phyloP scores from a whole-genome alignment of 1,140 invertebrate genomes.

The Formica exsecta region DNA sequence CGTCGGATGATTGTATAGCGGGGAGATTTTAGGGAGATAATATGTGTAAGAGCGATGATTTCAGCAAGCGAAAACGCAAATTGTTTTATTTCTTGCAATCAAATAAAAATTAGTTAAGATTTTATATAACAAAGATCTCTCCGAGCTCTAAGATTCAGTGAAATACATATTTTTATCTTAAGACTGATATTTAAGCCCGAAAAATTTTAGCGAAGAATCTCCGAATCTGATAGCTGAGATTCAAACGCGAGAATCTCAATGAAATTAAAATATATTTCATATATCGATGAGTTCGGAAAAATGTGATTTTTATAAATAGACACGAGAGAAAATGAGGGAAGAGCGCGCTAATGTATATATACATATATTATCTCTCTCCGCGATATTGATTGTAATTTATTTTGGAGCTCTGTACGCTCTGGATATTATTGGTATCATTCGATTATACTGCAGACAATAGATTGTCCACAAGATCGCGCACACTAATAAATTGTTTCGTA shows the following conservation, averaged over 20 bases:
- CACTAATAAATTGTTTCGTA: neutral
- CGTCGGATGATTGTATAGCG: neutral
- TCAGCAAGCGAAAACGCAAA: neutral
- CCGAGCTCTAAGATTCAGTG: neutral
- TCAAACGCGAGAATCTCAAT: neutral
- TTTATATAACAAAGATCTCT: neutral
- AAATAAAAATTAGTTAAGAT: neutral
- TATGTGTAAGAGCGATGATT: neutral
- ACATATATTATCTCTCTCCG: neutral
- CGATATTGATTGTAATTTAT: slow-evolving; percentile 8
- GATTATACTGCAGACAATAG: neutral
- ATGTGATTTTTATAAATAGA: neutral
- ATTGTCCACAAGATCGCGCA: neutral
- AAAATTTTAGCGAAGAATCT: neutral
- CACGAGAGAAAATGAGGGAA: neutral
- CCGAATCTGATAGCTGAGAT: neutral
- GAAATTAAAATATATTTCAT: neutral
- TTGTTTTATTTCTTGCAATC: neutral
- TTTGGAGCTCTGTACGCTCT: neutral
- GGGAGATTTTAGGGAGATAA: neutral
- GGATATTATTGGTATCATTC: neutral
- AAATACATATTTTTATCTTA: slow-evolving; percentile 6
- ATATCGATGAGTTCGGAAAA: neutral
- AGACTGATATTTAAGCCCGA: neutral
- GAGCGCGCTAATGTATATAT: neutral